Percentiles rank a stretch among this genome's conserved stretches.
Evolutionary conservation across 2,113 vertebrate genomes (phyloP).

Genomic region (Sander lucioperca): DNA sequence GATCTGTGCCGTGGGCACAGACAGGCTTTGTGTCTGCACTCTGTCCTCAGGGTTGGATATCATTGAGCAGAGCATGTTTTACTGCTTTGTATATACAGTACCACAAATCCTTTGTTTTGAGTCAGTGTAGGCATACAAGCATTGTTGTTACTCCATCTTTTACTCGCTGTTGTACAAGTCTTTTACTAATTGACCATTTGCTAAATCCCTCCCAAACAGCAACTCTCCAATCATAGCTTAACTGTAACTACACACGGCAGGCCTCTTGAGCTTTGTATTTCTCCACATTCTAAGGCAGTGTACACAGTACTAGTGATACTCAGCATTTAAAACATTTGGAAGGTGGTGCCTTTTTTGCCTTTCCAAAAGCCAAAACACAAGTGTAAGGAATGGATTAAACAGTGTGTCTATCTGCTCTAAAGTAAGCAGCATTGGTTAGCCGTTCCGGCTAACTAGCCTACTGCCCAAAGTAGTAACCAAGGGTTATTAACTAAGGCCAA

Average conservation of each 20-base stretch:
- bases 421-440: background rate
- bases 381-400: background rate
- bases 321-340: background rate
- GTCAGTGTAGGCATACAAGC: constrained; percentile 10
- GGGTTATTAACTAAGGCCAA: background rate
- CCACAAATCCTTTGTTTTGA: constrained; percentile 57
- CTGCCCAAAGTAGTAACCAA: background rate
- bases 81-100: constrained; percentile 40
- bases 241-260: background rate
- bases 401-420: background rate
- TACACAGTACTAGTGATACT: background rate
- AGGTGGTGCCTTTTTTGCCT: background rate
- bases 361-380: background rate
- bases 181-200: constrained; percentile 19
- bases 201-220: background rate
- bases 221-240: constrained; percentile 17
- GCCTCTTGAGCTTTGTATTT: background rate
- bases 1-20: constrained; percentile 64
- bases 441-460: background rate
- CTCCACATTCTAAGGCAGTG: background rate
- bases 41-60: constrained; percentile 58
- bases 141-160: constrained; percentile 16
- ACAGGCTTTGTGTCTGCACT: constrained; percentile 66
- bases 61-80: constrained; percentile 60
- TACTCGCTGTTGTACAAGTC: too few species aligned